Percentiles rank a stretch among this genome's conserved stretches.
phyloP scores from a whole-genome alignment of 2,888 invertebrate species.

The Eupithecia tripunctaria region DNA sequence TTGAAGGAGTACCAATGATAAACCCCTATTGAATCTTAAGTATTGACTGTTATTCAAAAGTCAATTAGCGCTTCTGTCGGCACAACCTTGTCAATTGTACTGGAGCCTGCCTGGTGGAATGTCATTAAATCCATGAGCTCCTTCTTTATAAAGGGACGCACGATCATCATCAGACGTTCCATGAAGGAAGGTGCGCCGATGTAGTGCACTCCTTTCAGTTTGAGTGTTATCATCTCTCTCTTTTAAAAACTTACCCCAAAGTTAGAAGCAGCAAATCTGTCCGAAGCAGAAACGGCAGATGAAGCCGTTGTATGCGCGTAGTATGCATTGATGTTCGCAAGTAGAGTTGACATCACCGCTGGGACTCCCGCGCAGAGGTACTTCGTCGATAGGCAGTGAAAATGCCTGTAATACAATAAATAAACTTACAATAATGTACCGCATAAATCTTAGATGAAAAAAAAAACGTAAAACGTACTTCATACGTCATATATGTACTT shows the following conservation, averaged over 20 bases:
- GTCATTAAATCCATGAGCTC: conserved; percentile 79
- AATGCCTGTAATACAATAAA: conserved; percentile 86
- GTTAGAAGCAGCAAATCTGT: conserved; percentile 99
- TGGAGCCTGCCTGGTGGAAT: conserved; percentile 76
- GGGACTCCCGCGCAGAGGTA: conserved; percentile 99
- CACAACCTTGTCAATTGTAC: conserved; percentile 77
- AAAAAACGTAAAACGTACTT: too few species aligned
- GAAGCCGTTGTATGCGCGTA: conserved; percentile 99
- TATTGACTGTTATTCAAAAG: too few species aligned
- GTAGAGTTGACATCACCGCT: conserved; percentile 98
- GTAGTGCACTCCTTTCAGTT: conserved; percentile 87
- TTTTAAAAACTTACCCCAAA: conserved; percentile 92
- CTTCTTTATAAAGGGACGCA: conserved; percentile 89
- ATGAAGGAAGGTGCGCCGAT: conserved; percentile 87
- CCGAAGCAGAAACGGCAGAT: conserved; percentile 98
- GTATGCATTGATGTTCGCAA: conserved; percentile 99
- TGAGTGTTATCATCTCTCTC: conserved; percentile 38
- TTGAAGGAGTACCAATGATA: too few species aligned
- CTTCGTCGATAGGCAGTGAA: conserved; percentile 99
- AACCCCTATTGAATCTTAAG: too few species aligned
- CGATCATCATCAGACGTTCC: conserved; percentile 86
- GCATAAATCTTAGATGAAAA: too few species aligned
- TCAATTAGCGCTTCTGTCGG: conserved; percentile 84
- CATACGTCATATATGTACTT: too few species aligned
- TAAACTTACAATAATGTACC: too few species aligned